Base-by-base conservation (phyloP, 1,140 invertebrate genomes). In the Cyphomyrmex costatus region DNA sequence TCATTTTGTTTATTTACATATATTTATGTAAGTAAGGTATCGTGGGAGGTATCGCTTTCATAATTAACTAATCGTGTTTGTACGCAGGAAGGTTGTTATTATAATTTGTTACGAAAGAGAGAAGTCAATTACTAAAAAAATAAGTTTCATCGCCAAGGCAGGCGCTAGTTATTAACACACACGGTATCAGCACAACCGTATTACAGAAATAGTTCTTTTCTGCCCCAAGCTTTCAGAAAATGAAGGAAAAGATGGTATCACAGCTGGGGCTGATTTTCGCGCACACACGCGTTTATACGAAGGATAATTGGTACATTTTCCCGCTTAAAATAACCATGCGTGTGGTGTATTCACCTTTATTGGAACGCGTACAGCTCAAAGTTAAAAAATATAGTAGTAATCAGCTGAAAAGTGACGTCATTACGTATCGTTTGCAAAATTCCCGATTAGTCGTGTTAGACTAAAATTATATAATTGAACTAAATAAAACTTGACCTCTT, bases 121-220 rank as follows among this genome's bases (percentile, higher is more conserved):
- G 78, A 88, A 82, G 71, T 91, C 88, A 88, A 90, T 91, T 90
- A 89, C 63, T 84, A 79, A 10, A 83, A 84, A 89, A 92, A 89
- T 82, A 79, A 91, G 36, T 63, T 58, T 86, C 61, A 19, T 61
- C 56, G 46, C 4, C 61, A 10, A n/a, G 49, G 8, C 30, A 65
- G 46, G 56, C 51, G 49, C 0, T 24, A 66, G 10, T 70, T 76
- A 87, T 91, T 90, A 87, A 91, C 87, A 42, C 56, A 51, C 46
- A 42, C 70, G 83, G 86, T 91, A 91, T 46, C 68, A 82, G 46
- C 78, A 87, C 77, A 87, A 60, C 21, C 46, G 21, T 58, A 82
- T 85, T 83, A 87, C 86, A 82, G 42, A 46, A 85, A 91, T 78
- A 80, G 24, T 73, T 46, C 60, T 63, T 89, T 89, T 65, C 86